These are phyloP conservation scores for Pyxicephalus adspersus DNA, from an alignment of 2,113 vertebrate genomes.

Conservation along the genomic window DNA sequence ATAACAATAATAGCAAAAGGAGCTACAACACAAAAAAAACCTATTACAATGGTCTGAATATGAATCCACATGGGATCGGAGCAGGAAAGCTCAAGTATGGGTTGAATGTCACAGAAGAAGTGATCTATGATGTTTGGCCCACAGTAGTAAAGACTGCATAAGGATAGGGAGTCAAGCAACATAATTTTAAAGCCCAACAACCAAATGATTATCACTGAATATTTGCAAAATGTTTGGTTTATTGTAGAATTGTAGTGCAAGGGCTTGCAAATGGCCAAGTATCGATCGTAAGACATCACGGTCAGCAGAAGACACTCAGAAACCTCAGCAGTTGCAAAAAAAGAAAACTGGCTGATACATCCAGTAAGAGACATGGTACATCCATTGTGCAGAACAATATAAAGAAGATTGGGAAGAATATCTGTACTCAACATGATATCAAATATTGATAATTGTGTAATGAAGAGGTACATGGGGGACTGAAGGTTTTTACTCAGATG, in stretches of 20 bases:
- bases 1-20: background rate
- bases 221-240: background rate
- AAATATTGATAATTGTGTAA: constrained; percentile 13
- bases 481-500: background rate
- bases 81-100: constrained; percentile 22
- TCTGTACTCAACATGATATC: constrained; percentile 27
- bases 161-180: background rate
- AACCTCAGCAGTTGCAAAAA: background rate
- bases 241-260: constrained; percentile 53
- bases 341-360: constrained; percentile 58
- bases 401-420: constrained; percentile 11
- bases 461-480: constrained; percentile 42
- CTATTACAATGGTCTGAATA: background rate
- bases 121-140: constrained; percentile 34
- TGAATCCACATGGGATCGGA: background rate
- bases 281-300: constrained; percentile 56
- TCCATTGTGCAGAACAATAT: background rate
- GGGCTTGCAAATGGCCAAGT: constrained; percentile 54
- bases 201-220: background rate
- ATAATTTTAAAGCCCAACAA: background rate
- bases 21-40: background rate
- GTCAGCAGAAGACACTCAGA: constrained; percentile 39
- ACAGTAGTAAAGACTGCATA: constrained; percentile 1
- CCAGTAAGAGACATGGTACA: constrained; percentile 39
- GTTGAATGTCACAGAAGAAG: constrained; percentile 38